A percentile compares a stretch with the other conserved stretches of the same genome.
Conservation (phyloP, 2,797 vertebrate genomes). For the Peromyscus attwateri region DNA sequence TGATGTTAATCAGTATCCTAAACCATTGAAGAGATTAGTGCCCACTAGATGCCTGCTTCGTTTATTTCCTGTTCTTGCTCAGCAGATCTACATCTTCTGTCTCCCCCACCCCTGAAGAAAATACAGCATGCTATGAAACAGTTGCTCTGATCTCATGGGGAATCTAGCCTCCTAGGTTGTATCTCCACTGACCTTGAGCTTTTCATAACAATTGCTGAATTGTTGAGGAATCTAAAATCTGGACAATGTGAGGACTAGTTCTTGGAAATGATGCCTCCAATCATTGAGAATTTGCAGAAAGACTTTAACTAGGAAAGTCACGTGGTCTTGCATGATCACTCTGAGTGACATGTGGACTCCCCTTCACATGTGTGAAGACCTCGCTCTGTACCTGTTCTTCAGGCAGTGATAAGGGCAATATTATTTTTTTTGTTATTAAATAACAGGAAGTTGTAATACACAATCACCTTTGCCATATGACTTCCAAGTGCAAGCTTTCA, state of each 20-base stretch:
- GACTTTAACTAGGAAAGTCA: neutral
- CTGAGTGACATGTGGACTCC: neutral
- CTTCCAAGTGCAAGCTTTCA: neutral
- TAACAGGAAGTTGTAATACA: neutral
- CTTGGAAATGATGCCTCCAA: neutral
- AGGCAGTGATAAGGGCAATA: neutral
- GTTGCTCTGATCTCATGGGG: conserved; percentile 5
- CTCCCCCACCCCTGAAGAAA: neutral
- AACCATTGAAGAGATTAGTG: neutral
- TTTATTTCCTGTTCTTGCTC: neutral
- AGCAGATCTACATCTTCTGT: neutral
- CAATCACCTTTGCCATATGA: neutral
- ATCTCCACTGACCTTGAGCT: neutral
- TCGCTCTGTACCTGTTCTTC: neutral
- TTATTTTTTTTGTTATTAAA: neutral
- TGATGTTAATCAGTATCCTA: neutral
- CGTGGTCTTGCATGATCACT: neutral
- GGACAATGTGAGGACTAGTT: neutral
- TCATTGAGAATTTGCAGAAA: neutral
- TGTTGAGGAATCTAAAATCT: neutral
- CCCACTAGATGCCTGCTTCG: neutral
- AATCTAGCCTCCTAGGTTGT: neutral
- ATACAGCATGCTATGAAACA: neutral
- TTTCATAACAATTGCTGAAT: neutral
- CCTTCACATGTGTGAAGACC: accelerated